Conservation (phyloP, 2,888 invertebrate species). For the Neoascia interrupta region DNA sequence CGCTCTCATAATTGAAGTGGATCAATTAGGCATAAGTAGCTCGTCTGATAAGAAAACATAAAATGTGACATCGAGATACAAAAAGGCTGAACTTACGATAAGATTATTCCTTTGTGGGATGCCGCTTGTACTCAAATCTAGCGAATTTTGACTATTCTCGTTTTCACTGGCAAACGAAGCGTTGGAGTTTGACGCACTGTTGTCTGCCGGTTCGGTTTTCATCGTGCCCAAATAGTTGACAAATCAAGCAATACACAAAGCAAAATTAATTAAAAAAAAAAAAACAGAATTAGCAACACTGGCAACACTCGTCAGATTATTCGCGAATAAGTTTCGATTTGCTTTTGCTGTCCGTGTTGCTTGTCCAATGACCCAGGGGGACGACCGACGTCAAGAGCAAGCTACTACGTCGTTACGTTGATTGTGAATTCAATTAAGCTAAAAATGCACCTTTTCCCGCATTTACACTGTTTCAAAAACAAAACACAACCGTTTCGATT, state of each 20-base stretch:
- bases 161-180: constrained; percentile 46
- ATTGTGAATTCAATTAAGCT: constrained; percentile 25
- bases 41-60: no score
- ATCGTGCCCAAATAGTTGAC: no score
- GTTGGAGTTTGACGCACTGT: constrained; percentile 58
- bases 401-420: constrained; percentile 54
- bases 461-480: constrained; percentile 2
- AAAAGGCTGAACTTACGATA: constrained; percentile 66
- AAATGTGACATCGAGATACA: not conserved
- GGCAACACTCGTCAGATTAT: constrained; percentile 57
- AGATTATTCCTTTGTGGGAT: constrained; percentile 59
- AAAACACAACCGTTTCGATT: constrained; percentile 31
- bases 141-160: constrained; percentile 59
- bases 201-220: constrained; percentile 58
- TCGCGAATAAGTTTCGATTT: constrained; percentile 40
- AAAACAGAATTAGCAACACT: constrained; percentile 37
- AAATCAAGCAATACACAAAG: not conserved
- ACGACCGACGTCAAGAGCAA: constrained; percentile 49
- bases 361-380: constrained; percentile 61
- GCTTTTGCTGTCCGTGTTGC: not conserved
- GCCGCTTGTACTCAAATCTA: constrained; percentile 43
- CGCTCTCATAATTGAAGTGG: not conserved
- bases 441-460: constrained; percentile 35
- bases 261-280: constrained; percentile 6
- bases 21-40: no score